Evolutionary conservation across 2,797 vertebrate species (phyloP).

Genomic region (Siniperca obscura): DNA sequence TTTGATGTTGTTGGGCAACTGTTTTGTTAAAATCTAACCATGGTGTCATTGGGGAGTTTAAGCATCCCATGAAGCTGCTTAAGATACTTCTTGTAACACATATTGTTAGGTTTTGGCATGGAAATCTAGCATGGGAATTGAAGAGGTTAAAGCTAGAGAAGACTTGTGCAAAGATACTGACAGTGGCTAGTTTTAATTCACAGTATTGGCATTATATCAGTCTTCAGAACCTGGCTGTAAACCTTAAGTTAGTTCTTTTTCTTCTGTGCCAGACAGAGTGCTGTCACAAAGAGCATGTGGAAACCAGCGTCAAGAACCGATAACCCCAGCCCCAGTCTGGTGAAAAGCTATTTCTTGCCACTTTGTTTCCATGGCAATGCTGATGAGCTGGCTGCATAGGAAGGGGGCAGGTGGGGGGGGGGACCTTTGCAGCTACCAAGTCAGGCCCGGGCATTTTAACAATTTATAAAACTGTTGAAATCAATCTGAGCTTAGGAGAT

Average conservation of each 20-base stretch:
- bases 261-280: not conserved
- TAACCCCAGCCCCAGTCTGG: slow-evolving; percentile 35
- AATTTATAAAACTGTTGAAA: slow-evolving; percentile 92
- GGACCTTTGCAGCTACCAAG: slow-evolving; percentile 36
- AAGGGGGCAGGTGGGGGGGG: not conserved
- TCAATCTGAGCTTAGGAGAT: slow-evolving; percentile 87
- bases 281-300: slow-evolving; percentile 21
- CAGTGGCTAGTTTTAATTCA: not conserved
- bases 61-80: not conserved
- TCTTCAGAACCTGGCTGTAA: not conserved
- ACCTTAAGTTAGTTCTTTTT: not conserved
- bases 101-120: not conserved
- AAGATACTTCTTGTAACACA: not conserved
- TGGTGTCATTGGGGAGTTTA: not conserved
- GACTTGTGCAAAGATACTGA: not conserved
- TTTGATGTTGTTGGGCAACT: not conserved
- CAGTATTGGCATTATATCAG: not conserved
- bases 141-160: not conserved
- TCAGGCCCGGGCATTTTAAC: slow-evolving; percentile 84
- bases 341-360: slow-evolving; percentile 61
- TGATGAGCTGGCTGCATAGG: slow-evolving; percentile 59
- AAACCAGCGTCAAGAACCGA: slow-evolving; percentile 29
- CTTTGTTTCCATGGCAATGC: slow-evolving; percentile 75
- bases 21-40: too few relatives aligned
- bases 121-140: too few relatives aligned